A percentile compares a stretch with the other conserved stretches of the same genome.
Conservation (phyloP, 2,797 vertebrate genomes). For the Gila robusta region DNA sequence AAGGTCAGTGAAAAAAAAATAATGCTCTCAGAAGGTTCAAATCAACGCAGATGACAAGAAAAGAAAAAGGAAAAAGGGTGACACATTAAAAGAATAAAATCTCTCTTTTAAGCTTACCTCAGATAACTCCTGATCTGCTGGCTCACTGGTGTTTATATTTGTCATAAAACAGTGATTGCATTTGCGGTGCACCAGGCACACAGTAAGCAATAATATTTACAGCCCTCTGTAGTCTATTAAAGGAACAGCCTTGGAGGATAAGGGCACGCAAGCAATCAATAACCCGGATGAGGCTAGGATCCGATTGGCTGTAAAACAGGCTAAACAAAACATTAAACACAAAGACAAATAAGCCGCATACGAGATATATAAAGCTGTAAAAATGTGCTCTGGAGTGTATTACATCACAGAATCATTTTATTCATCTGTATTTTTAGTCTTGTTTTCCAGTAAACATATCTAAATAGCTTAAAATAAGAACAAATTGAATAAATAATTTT, state of each 20-base stretch:
- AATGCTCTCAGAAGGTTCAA: not conserved
- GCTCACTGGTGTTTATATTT: constrained; percentile 51
- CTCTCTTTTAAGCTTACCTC: constrained; percentile 43
- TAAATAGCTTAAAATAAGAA: not conserved
- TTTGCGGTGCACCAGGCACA: constrained; percentile 30
- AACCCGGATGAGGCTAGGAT: constrained; percentile 32
- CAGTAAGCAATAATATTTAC: constrained; percentile 57
- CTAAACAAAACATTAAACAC: constrained; percentile 47
- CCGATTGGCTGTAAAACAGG: constrained; percentile 51
- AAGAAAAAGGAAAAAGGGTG: not conserved
- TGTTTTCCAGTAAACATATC: not conserved
- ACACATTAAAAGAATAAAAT: constrained; percentile 30
- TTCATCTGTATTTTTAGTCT: not conserved
- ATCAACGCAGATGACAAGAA: not conserved
- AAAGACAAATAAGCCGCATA: constrained; percentile 33
- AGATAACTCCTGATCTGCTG: constrained; percentile 38
- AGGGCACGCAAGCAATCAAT: constrained; percentile 53
- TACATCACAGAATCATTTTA: not conserved
- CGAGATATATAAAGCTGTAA: constrained; percentile 31
- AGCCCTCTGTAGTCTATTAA: constrained; percentile 55
- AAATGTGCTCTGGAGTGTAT: constrained; percentile 21
- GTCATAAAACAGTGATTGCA: constrained; percentile 48
- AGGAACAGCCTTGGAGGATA: constrained; percentile 51
- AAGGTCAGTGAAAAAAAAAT: constrained; percentile 14
- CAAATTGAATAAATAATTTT: not conserved